A percentile compares a stretch with the other conserved stretches of the same genome.
Evolutionary conservation across 1,140 invertebrate genomes (phyloP).

Genomic region (Megathymus violae): DNA sequence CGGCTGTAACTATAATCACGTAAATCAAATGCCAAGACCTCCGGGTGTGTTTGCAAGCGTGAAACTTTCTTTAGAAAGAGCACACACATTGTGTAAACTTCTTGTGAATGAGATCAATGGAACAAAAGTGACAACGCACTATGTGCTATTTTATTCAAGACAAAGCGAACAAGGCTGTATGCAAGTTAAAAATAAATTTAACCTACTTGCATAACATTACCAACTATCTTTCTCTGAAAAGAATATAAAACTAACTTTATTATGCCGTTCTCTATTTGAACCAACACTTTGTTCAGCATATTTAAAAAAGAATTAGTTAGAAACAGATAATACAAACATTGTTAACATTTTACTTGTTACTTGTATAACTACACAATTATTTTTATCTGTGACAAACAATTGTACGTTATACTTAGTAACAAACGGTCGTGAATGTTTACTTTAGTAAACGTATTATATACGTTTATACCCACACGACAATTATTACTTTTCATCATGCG

Average conservation of each 20-base stretch:
- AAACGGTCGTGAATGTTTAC: too few species aligned
- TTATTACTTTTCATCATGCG: too few species aligned
- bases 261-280: neutral
- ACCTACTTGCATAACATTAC: neutral
- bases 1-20: too few species aligned
- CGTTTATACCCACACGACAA: too few species aligned
- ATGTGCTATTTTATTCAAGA: neutral
- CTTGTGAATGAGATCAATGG: neutral
- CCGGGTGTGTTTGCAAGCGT: too few species aligned
- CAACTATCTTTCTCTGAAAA: neutral
- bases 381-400: too few species aligned
- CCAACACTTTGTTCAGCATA: neutral
- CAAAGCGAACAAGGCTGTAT: neutral
- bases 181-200: neutral
- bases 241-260: conserved; percentile 1
- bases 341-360: too few species aligned
- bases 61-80: too few species aligned
- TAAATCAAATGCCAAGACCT: too few species aligned
- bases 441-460: too few species aligned
- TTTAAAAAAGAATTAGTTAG: neutral
- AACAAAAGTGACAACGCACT: neutral
- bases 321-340: neutral
- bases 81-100: neutral
- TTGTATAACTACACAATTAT: too few species aligned
- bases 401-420: too few species aligned